phyloP scores from a whole-genome alignment of 2,113 vertebrate species.

The Noctilio leporinus region DNA sequence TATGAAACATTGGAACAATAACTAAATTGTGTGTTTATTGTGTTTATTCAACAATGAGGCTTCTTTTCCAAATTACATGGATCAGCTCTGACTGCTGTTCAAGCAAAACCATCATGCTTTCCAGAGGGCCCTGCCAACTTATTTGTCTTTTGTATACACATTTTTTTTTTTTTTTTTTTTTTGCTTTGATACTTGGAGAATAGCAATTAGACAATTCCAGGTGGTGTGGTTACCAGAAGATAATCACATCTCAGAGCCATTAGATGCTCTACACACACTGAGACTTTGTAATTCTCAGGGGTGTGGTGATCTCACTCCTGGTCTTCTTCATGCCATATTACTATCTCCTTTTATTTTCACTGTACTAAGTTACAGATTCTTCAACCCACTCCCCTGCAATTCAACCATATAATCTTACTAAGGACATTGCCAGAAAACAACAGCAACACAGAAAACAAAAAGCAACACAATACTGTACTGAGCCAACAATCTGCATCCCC shows the following conservation, averaged over 20 bases:
- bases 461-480: neutral
- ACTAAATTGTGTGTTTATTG: conserved; percentile 51
- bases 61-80: conserved; percentile 58
- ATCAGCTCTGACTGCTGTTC: conserved; percentile 52
- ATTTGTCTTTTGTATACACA: conserved; percentile 11
- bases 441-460: neutral
- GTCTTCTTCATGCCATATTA: conserved; percentile 22
- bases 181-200: conserved; percentile 48
- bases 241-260: conserved; percentile 54
- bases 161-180: conserved; percentile 44
- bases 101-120: conserved; percentile 43
- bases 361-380: conserved; percentile 21
- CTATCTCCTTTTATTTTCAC: conserved; percentile 47
- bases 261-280: conserved; percentile 11
- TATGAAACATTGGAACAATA: conserved; percentile 46
- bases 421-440: conserved; percentile 41
- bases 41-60: conserved; percentile 41
- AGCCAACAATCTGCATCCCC: neutral
- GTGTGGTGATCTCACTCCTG: conserved; percentile 38
- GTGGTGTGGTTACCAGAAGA: conserved; percentile 62
- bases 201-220: conserved; percentile 60
- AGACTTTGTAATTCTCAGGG: conserved; percentile 41
- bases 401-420: conserved; percentile 56
- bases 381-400: neutral
- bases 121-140: conserved; percentile 34